phyloP scores from a whole-genome alignment of 2,797 vertebrate species.

The Cetoscarus ocellatus region DNA sequence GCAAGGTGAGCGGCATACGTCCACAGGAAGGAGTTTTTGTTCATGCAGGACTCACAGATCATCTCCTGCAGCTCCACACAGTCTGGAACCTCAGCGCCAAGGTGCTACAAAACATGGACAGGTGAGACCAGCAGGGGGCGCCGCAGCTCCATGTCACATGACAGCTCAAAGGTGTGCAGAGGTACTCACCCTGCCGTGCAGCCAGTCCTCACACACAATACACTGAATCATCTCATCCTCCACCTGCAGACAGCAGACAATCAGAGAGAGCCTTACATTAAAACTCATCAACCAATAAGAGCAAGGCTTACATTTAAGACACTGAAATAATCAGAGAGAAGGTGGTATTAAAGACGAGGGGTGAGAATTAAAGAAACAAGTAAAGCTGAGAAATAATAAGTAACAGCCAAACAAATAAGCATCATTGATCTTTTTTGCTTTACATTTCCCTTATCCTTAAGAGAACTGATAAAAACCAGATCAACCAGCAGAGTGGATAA shows the following conservation, averaged over 20 bases:
- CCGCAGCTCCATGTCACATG: background rate
- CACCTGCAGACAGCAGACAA: constrained; percentile 80
- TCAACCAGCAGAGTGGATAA: no score
- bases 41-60: constrained; percentile 97
- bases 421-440: no score
- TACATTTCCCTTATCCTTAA: no score
- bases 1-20: constrained; percentile 87
- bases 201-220: constrained; percentile 97
- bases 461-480: no score
- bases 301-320: no score
- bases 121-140: background rate
- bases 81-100: constrained; percentile 91
- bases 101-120: constrained; percentile 83
- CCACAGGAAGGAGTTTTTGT: constrained; percentile 90
- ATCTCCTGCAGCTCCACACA: constrained; percentile 95
- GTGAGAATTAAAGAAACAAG: no score
- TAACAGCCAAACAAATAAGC: no score
- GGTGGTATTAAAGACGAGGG: no score
- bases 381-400: no score
- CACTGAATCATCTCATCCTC: constrained; percentile 99
- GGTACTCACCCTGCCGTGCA: constrained; percentile 93
- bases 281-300: background rate
- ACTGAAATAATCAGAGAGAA: no score
- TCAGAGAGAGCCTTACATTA: background rate
- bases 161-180: background rate